Evolutionary conservation across 2,888 invertebrate species (phyloP), one percentile per base, ranked within the genome.

Genomic region (Rhamnusium bicolor): DNA sequence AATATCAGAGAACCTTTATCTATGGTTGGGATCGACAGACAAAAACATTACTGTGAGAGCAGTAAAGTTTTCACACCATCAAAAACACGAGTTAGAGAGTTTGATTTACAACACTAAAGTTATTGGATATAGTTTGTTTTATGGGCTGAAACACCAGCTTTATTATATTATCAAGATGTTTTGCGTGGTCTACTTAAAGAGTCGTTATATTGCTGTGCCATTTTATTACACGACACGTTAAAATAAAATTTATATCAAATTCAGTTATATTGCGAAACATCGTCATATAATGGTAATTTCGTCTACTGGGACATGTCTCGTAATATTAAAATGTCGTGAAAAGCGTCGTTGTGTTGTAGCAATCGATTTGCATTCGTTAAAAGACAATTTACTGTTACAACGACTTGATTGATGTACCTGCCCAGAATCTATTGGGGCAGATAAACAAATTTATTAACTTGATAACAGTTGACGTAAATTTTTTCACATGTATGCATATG

Each of bases 361-460:
- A 40, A 40, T 40, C 58, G 58, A 58, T 29, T 58, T 29, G 14
- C 32, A 32, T 29, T 58, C 58, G n/a, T 58, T 58, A 32, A 58
- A 58, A 58, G 7, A 58, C 24, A 54, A 24, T 24, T 40, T 40
- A n/a, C n/a, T 40, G n/a, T 3, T 54, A 54, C 54, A 24, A 24
- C 10, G 21, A 0, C 6, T 32, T 58, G 32, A 58, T 58, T 58
- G 58, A 58, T 58, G 32, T 32, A 32, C 32, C 58, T 58, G 58
- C n/a, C 58, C 16, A 32, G n/a, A 58, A 58, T 58, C 16, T 18
- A 58, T 32, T 12, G 32, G n/a, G 10, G 40, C 40, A 40, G 5
- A 40, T 12, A 40, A 40, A n/a, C 12, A 40, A 0, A 12, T 40
- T 40, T 3, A 2, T 12, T 40, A 3, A 40, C 40, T n/a, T n/a